Conservation (phyloP, 2,113 vertebrate genomes). For the Lichenostomus cassidix region DNA sequence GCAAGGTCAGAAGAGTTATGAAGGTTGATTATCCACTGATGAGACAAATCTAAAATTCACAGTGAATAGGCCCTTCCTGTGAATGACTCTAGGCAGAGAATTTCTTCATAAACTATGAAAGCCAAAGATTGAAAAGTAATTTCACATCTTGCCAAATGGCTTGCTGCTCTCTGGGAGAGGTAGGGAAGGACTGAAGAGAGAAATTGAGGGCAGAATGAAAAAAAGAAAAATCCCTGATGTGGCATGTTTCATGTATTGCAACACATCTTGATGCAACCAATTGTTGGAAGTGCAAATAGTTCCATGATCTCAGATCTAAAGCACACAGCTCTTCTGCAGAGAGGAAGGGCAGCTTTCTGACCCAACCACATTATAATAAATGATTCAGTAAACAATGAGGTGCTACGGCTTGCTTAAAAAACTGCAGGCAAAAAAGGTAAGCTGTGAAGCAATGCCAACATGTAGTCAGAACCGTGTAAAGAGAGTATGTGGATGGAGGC, state of each 20-base stretch:
- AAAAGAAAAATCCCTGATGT: neutral
- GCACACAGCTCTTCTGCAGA: neutral
- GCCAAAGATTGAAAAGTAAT: neutral
- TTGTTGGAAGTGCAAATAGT: slow-evolving; percentile 10
- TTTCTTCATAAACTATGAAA: neutral
- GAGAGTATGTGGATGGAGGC: neutral
- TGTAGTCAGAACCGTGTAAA: neutral
- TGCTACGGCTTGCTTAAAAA: neutral
- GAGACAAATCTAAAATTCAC: neutral
- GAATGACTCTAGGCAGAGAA: neutral
- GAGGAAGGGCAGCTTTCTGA: neutral
- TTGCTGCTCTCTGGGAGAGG: neutral
- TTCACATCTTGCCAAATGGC: neutral
- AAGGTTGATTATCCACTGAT: neutral
- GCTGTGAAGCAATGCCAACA: neutral
- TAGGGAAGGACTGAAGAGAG: neutral
- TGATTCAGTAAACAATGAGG: neutral
- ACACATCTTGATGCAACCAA: slow-evolving; percentile 4
- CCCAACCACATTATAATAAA: neutral
- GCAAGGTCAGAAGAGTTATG: neutral
- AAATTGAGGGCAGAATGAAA: neutral
- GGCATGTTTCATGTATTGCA: slow-evolving; percentile 7
- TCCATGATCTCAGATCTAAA: neutral
- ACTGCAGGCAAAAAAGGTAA: neutral
- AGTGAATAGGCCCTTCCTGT: neutral